phyloP scores from a whole-genome alignment of 2,888 invertebrate genomes.

The Chromoteleia sp. region DNA sequence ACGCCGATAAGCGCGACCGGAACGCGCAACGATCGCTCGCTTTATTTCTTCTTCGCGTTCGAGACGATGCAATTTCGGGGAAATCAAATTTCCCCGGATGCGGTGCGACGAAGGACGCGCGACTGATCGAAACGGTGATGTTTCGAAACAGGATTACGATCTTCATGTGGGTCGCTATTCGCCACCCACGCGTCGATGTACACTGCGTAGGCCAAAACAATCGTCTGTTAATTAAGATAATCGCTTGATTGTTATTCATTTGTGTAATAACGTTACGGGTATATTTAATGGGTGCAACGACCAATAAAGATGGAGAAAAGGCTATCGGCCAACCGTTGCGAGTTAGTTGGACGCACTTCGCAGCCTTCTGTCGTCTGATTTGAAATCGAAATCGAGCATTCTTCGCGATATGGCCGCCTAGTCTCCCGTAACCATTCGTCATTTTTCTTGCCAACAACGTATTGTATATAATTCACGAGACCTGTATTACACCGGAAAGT shows the following conservation, averaged over 20 bases:
- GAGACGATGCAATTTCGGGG: conserved; percentile 29
- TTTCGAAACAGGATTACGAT: conserved; percentile 63
- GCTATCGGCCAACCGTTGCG: conserved; percentile 1
- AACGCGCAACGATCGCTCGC: too few relatives aligned
- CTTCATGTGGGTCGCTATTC: conserved; percentile 73
- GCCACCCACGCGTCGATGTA: conserved; percentile 56
- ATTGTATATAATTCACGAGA: too few relatives aligned
- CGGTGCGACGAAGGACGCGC: conserved; percentile 8
- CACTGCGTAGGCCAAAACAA: conserved; percentile 81
- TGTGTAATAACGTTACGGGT: conserved; percentile 50
- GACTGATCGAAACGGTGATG: conserved; percentile 17
- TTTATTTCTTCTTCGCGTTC: not conserved
- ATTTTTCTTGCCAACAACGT: too few relatives aligned
- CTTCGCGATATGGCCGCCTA: too few relatives aligned
- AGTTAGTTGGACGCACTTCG: conserved; percentile 27
- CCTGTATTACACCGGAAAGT: too few relatives aligned
- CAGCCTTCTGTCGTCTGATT: not conserved
- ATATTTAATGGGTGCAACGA: conserved; percentile 50
- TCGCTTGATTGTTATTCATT: conserved; percentile 78
- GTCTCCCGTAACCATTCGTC: too few relatives aligned
- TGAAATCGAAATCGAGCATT: too few relatives aligned
- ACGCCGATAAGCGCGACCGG: not conserved
- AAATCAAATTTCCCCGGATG: conserved; percentile 22
- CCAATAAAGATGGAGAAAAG: conserved; percentile 33
- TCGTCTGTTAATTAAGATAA: conserved; percentile 83